Evolutionary conservation across 1,140 invertebrate genomes (phyloP), one percentile per base, ranked within the genome.

Genomic region (Dufourea novaeangliae): DNA sequence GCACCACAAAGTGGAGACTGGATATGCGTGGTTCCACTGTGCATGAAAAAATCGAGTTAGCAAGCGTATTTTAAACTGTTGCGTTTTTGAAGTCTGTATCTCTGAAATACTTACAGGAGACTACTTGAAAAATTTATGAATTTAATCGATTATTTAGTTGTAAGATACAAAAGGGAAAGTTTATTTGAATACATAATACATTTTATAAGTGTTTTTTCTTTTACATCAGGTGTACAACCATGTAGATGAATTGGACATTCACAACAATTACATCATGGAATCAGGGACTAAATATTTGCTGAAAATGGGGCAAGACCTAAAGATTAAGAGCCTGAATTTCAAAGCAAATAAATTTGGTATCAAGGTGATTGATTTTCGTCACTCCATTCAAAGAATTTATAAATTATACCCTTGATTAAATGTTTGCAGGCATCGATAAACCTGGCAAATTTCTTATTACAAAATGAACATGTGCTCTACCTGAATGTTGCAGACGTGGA

Each of bases 401-500:
- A 25, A 37, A 54, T 50, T 11, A 25, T n/a, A 68, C 12, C 11
- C 32, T 29, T 46, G n/a, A 71, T 50, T 12, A 32, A 41, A 79
- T 70, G 57, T 79, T 82, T 82, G 22, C 79, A 93, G 88, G 92
- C 92, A 12, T 91, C 92, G 1, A 90, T 92, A 80, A 90, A 89
- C 84, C 82, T 94, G 34, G 92, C 93, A 0, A 75, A 89, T n/a
- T 88, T 94, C 41, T 73, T 94, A 1, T 78, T 83, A 46, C 86
- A 91, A 41, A 94, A 93, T 86, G 82, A 79, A 22, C 90, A 80
- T 52, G 78, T 95, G 0, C 84, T 92, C 52, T 88, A 88, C 80
- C 87, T 93, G n/a, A 94, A 95, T 80, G 83, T 95, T 12, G 94
- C 92, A 0, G 93, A 94, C 73, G 93, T 93, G 0, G 90, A 92